Evolutionary conservation across 2,113 vertebrate genomes (phyloP).

Genomic region (Mixornis gularis): DNA sequence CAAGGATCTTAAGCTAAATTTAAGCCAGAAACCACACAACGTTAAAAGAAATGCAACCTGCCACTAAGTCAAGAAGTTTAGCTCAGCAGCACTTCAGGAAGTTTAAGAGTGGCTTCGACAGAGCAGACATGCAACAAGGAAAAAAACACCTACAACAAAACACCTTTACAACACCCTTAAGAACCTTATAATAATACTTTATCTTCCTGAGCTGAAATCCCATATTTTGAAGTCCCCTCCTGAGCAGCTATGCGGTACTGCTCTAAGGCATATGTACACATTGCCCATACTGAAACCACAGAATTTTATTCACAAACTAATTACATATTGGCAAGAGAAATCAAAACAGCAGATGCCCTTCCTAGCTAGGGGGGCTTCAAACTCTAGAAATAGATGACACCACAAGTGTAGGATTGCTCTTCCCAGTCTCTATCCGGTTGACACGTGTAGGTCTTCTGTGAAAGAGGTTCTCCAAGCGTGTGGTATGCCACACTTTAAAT

Average conservation of each 20-base stretch:
- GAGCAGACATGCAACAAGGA: background rate
- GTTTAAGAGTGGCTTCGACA: background rate
- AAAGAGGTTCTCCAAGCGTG: background rate
- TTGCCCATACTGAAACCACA: fast-evolving
- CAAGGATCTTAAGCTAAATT: background rate
- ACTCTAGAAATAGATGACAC: background rate
- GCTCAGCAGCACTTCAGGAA: background rate
- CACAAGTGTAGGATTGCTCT: fast-evolving
- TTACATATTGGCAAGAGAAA: background rate
- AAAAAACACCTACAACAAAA: background rate
- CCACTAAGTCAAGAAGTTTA: background rate
- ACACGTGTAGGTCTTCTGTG: fast-evolving
- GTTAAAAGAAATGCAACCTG: background rate
- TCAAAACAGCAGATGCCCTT: background rate
- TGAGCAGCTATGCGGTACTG: background rate
- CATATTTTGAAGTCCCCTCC: background rate
- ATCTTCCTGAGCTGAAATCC: background rate
- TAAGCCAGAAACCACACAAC: background rate
- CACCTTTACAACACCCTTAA: background rate
- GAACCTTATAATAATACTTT: fast-evolving
- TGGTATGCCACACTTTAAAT: background rate
- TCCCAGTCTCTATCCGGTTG: background rate
- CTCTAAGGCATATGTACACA: fast-evolving
- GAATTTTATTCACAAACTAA: background rate
- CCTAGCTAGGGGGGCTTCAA: background rate